These are phyloP conservation scores for Lemur catta DNA, from an alignment of 2,797 vertebrate species.

Conservation along the genomic window DNA sequence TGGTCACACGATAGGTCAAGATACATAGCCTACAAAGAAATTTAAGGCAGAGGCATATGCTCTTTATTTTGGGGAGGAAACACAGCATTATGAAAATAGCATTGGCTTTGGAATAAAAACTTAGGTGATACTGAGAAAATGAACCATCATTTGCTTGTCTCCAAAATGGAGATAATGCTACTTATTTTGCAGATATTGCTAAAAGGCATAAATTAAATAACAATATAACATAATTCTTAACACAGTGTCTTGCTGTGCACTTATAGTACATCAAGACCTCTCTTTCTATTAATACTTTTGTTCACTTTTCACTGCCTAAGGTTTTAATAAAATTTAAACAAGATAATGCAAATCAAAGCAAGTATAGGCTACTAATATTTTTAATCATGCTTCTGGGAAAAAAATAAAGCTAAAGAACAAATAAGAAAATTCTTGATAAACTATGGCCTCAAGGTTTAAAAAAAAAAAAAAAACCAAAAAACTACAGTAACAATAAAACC, in stretches of 20 bases:
- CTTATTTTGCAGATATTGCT: neutral
- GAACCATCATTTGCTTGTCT: neutral
- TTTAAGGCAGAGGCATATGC: neutral
- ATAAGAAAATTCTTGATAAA: slow-evolving; percentile 21
- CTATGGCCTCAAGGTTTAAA: neutral
- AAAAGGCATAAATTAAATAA: neutral
- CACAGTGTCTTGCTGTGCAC: neutral
- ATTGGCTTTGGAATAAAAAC: slow-evolving; percentile 7
- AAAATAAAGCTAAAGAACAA: slow-evolving; percentile 24
- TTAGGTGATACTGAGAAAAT: neutral
- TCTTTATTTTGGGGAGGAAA: neutral
- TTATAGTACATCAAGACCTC: neutral
- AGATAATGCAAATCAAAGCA: neutral
- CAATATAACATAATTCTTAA: neutral
- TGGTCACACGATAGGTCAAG: neutral
- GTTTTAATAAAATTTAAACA: slow-evolving; percentile 51
- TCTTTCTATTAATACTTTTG: neutral
- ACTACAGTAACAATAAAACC: neutral
- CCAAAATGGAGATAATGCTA: neutral
- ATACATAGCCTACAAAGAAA: neutral
- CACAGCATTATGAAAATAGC: neutral
- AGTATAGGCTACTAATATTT: slow-evolving; percentile 3
- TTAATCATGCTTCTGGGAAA: slow-evolving; percentile 17
- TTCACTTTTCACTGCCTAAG: slow-evolving; percentile 2
- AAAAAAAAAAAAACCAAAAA: neutral